Evolutionary conservation across 2,888 invertebrate species (phyloP).

Genomic region (Mactromeris polynyma): DNA sequence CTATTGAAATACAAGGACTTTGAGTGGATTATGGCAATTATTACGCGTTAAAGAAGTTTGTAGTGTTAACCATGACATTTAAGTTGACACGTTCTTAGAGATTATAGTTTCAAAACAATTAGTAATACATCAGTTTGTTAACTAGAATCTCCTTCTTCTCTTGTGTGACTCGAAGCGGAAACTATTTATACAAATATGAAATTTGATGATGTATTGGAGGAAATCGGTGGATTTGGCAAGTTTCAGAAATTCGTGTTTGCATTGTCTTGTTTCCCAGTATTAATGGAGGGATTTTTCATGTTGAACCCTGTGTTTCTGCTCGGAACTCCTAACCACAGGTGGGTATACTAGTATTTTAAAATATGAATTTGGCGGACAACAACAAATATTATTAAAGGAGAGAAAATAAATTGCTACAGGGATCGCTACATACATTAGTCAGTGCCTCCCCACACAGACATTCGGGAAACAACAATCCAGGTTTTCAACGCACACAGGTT

Average conservation of each 20-base stretch:
- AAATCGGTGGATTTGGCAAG: slow-evolving; percentile 72
- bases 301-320: slow-evolving; percentile 64
- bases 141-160: background rate
- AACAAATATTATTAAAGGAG: background rate
- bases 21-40: no score
- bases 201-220: slow-evolving; percentile 69
- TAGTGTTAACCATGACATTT: no score
- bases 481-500: background rate
- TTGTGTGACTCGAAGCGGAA: background rate
- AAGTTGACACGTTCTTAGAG: no score
- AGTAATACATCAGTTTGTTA: no score
- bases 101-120: no score
- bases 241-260: slow-evolving; percentile 72
- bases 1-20: no score
- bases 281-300: slow-evolving; percentile 55
- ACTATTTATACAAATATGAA: slow-evolving; percentile 50
- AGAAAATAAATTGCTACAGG: no score
- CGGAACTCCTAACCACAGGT: slow-evolving; percentile 58
- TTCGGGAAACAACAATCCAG: background rate
- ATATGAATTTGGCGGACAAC: background rate
- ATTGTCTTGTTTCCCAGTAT: slow-evolving; percentile 59
- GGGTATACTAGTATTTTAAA: background rate
- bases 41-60: no score
- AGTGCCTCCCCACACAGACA: no score
- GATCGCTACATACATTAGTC: no score